Conservation (phyloP, 2,888 invertebrate species). For the Allolobophora icterica region DNA sequence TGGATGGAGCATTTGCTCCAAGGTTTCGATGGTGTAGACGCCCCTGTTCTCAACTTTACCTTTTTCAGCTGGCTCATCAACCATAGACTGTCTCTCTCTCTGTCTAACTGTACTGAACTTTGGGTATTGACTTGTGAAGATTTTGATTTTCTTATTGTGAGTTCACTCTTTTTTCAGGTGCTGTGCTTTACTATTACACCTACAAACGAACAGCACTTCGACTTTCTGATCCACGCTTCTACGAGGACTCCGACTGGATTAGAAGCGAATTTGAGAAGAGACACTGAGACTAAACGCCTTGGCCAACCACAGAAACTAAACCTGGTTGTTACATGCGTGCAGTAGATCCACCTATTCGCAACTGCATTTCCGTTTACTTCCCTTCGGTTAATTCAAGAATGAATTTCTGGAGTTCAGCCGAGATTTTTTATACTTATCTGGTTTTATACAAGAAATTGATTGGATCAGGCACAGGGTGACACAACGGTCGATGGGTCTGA, state of each 20-base stretch:
- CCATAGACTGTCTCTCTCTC: no score
- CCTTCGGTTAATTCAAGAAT: not conserved
- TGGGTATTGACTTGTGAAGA: not conserved
- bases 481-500: not conserved
- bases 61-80: no score
- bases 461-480: not conserved
- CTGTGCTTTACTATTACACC: slow-evolving; percentile 85
- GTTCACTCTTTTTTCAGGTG: slow-evolving; percentile 70
- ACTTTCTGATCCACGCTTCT: slow-evolving; percentile 86
- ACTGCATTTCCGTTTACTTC: not conserved
- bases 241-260: slow-evolving; percentile 85
- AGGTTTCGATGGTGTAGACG: no score
- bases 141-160: not conserved
- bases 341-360: not conserved
- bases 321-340: not conserved
- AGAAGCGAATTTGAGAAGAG: slow-evolving; percentile 69
- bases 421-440: not conserved
- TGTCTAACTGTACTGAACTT: no score
- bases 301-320: not conserved
- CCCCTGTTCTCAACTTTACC: no score
- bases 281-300: slow-evolving; percentile 37
- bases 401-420: not conserved
- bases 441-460: not conserved
- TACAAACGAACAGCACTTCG: slow-evolving; percentile 86
- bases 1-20: no score